Evolutionary conservation across 2,113 vertebrate species (phyloP), one percentile per base, ranked within the genome.

Genomic region (Phaethornis superciliosus): DNA sequence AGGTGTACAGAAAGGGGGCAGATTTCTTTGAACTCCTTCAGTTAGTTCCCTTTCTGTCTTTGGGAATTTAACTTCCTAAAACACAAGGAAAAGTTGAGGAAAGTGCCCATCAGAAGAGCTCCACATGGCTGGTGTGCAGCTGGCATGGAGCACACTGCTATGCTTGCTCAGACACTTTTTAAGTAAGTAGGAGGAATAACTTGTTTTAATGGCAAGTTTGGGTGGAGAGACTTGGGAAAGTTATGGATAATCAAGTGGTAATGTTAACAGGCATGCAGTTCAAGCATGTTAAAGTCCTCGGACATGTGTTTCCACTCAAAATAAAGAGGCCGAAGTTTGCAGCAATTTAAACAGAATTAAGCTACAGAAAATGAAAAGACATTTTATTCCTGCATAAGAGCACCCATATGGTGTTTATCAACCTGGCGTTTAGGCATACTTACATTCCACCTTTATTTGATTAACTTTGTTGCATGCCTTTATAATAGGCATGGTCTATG

Each of bases 341-440:
- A 81, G 81, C 92, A 96, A 93, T 96, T 96, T 90, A 90, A 96
- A 86, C 47, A 89, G 94, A 95, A 95, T 95, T 96, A 95, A 92
- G 35, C 69, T 87, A 51, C 83, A 87, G 78, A 96, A 94, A 94
- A 96, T 60, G 60, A 96, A 96, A 96, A 96, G 65, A 49, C 42
- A 46, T 75, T 95, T 90, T 89, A 84, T 92, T 89, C 89, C 80
- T 65, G 44, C 24, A 15, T 90, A 75, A 94, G 54, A 86, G 65
- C 24, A 79, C 62, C 83, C 96, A 94, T 93, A 92, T 96, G 95
- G 90, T 0, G 4, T 81, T 93, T 89, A 95, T 96, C 92, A 89
- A 23, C 77, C 64, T 92, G 65, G 68, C 89, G 59, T 88, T 84
- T 74, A 88, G 64, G 44, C 80, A 75, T 21, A 60, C 65, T 84